Evolutionary conservation across 2,888 invertebrate genomes (phyloP).

Genomic region (Sinhomidia bicolor): DNA sequence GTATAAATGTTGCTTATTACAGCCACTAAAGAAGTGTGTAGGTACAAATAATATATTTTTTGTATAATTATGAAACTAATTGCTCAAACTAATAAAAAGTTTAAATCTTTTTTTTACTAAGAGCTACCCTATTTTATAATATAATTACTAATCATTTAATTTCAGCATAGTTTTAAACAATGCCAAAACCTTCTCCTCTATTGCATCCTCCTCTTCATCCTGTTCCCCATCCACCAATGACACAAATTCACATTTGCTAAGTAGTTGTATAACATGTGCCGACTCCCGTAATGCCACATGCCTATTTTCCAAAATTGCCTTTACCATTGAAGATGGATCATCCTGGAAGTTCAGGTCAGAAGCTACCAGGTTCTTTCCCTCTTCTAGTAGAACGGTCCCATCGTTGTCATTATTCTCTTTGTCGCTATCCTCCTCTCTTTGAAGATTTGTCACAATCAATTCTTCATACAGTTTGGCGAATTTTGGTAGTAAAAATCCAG

Average conservation of each 20-base stretch:
- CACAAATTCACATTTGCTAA: not conserved
- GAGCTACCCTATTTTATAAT: too few relatives aligned
- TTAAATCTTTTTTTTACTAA: too few relatives aligned
- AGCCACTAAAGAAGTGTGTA: too few relatives aligned
- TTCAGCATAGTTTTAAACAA: too few relatives aligned
- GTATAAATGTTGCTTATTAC: too few relatives aligned
- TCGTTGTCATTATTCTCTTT: not conserved
- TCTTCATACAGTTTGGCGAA: not conserved
- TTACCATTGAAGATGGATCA: slow-evolving; percentile 22
- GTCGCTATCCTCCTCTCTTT: not conserved
- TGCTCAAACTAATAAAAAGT: too few relatives aligned
- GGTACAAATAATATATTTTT: too few relatives aligned
- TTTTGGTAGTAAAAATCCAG: slow-evolving; percentile 4
- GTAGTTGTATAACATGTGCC: not conserved
- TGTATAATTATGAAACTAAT: too few relatives aligned
- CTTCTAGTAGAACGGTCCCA: not conserved
- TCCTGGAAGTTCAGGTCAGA: not conserved
- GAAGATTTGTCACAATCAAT: not conserved
- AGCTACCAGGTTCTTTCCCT: not conserved
- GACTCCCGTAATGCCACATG: not conserved
- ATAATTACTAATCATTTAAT: too few relatives aligned
- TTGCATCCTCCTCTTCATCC: not conserved
- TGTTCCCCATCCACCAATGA: not conserved
- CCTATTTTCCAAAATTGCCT: not conserved
- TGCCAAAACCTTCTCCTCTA: too few relatives aligned